Conservation (phyloP, 2,888 invertebrate genomes). For the Cheiracanthium punctorium region DNA sequence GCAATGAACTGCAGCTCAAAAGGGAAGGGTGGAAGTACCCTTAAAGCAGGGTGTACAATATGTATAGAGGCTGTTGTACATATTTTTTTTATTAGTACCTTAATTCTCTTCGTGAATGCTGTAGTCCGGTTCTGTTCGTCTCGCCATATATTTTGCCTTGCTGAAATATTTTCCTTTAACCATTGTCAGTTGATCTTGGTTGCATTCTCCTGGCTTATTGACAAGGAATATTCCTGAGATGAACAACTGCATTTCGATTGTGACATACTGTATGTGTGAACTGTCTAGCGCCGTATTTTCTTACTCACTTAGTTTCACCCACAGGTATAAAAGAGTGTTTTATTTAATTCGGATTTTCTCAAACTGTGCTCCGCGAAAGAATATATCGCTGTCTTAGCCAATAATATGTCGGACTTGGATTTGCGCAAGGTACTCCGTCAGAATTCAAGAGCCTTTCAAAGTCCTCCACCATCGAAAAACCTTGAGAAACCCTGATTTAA, state of each 20-base stretch:
- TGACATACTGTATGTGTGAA: too few species aligned
- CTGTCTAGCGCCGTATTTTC: too few species aligned
- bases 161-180: neutral
- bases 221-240: neutral
- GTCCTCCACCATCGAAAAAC: too few species aligned
- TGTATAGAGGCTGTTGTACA: neutral
- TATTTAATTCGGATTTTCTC: too few species aligned
- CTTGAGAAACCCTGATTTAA: too few species aligned
- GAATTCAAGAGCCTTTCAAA: too few species aligned
- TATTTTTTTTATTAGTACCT: neutral
- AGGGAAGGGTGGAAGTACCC: neutral
- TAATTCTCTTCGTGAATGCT: neutral
- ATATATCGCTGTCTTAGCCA: too few species aligned
- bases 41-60: neutral
- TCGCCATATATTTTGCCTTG: neutral
- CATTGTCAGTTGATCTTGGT: neutral
- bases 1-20: neutral
- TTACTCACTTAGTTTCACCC: too few species aligned
- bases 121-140: neutral
- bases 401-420: too few species aligned
- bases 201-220: neutral
- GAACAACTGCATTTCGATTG: neutral
- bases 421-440: too few species aligned
- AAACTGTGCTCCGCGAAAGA: too few species aligned
- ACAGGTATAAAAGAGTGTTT: too few species aligned